Base-by-base conservation (phyloP, 2,113 vertebrate species). In the Burhinus bistriatus region DNA sequence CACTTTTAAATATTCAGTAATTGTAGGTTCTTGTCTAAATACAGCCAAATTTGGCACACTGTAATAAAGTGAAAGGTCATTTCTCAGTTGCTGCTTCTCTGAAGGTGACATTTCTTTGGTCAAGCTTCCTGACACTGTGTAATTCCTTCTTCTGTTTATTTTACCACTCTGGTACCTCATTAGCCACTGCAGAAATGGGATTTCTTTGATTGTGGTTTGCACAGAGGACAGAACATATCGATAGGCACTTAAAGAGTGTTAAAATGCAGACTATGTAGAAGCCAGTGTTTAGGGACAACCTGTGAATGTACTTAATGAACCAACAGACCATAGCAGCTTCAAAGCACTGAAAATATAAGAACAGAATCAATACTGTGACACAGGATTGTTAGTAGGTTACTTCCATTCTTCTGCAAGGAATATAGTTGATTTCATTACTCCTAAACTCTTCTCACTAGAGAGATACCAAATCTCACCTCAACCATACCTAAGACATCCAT, bases 31-130 rank as follows among this genome's bases (percentile, higher is more conserved):
- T 92, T 92, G 66, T 92, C 80, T 92, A 95, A 95, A 97, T 69
- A 59, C 45, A 96, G 78, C 54, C 86, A 92, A 95, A 92, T 89
- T 71, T 95, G 90, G 86, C 88, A 90, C 44, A 84, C 70, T 91
- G 81, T 89, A 82, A 95, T 93, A 94, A 96, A 94, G 91, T 84
- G 55, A 95, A 95, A 97, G 94, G 93, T 96, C 89, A 89, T 91
- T 86, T 95, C 84, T 96, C 81, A 93, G 72, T 89, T 82, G 52
- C 86, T 89, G 90, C 65, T 87, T 82, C 83, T 95, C 83, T 96
- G 86, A 93, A 95, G 91, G 93, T 93, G 96, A 97, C 83, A 92
- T 93, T 96, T 94, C 95, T 95, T 97, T 92, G 91, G 87, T 95
- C 0, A 2, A 95, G 89, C 65, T 83, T 91, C 66, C 91, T 93